phyloP scores from a whole-genome alignment of 2,797 vertebrate genomes.

The Sciaenops ocellatus region DNA sequence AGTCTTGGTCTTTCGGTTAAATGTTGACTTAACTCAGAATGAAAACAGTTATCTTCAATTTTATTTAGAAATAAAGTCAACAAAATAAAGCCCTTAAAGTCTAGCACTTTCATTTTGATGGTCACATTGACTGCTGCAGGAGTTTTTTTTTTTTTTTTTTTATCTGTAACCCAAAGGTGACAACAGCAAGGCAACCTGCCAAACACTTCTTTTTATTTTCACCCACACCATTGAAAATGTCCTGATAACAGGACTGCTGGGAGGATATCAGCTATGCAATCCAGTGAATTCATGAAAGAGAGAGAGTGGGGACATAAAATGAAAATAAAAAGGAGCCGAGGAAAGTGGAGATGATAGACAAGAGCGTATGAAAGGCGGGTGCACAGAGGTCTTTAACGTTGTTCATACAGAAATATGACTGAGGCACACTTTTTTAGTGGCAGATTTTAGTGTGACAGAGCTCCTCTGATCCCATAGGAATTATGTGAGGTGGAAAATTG shows the following conservation, averaged over 20 bases:
- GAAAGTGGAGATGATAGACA: slow-evolving; percentile 64
- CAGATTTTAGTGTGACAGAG: slow-evolving; percentile 31
- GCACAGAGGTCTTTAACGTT: slow-evolving; percentile 53
- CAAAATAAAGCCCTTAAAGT: slow-evolving; percentile 38
- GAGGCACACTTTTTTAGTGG: slow-evolving; percentile 44
- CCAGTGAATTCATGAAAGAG: slow-evolving; percentile 55
- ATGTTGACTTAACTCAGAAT: slow-evolving; percentile 23
- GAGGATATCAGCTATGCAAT: slow-evolving; percentile 63
- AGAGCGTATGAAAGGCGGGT: slow-evolving; percentile 52
- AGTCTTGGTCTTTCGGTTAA: background rate
- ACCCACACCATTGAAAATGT: slow-evolving; percentile 57
- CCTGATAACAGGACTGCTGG: slow-evolving; percentile 61
- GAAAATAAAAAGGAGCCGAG: slow-evolving; percentile 62
- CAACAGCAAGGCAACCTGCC: slow-evolving; percentile 51
- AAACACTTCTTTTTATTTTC: slow-evolving; percentile 61
- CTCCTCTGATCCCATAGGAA: slow-evolving; percentile 41
- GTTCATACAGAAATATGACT: slow-evolving; percentile 47
- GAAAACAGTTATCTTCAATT: slow-evolving; percentile 1
- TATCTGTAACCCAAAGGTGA: slow-evolving; percentile 63
- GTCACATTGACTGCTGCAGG: slow-evolving; percentile 19
- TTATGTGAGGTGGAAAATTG: slow-evolving; percentile 19
- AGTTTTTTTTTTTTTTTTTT: slow-evolving; percentile 12
- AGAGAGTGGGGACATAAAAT: slow-evolving; percentile 54
- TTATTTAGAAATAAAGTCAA: slow-evolving; percentile 27
- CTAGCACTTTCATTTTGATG: slow-evolving; percentile 12